phyloP scores from a whole-genome alignment of 2,113 vertebrate species.

The Centrocercus urophasianus region DNA sequence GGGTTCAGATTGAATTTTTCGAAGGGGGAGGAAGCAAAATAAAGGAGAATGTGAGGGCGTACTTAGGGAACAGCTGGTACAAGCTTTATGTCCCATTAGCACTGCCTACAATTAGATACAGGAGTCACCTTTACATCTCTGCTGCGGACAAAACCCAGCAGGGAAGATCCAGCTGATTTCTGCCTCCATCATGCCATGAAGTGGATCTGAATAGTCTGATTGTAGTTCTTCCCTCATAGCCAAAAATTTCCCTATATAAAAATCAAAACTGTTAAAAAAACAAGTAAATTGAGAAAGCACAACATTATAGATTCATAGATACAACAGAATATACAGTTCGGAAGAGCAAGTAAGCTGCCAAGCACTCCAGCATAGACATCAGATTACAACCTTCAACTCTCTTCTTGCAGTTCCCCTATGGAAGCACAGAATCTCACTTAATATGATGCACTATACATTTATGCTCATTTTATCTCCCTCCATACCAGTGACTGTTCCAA shows the following conservation, averaged over 20 bases:
- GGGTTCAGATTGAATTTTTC: background rate
- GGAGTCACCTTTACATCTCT: background rate
- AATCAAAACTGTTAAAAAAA: background rate
- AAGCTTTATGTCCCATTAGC: background rate
- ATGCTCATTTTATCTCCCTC: background rate
- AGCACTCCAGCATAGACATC: background rate
- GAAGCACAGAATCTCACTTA: background rate
- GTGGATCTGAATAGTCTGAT: background rate
- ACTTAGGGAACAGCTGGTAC: background rate
- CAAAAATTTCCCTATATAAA: background rate
- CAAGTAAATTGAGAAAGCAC: background rate
- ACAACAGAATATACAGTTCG: background rate
- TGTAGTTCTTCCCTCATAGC: background rate
- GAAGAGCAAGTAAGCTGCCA: background rate
- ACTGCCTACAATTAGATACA: background rate
- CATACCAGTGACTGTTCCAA: background rate
- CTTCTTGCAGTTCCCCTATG: background rate
- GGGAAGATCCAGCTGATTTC: background rate
- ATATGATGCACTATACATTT: background rate
- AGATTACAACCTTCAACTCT: background rate
- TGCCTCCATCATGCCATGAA: background rate
- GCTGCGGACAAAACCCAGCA: background rate
- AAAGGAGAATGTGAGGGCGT: background rate
- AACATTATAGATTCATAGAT: background rate
- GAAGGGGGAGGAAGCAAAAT: background rate